phyloP scores from a whole-genome alignment of 2,888 invertebrate genomes.

The Lathronympha strigana region DNA sequence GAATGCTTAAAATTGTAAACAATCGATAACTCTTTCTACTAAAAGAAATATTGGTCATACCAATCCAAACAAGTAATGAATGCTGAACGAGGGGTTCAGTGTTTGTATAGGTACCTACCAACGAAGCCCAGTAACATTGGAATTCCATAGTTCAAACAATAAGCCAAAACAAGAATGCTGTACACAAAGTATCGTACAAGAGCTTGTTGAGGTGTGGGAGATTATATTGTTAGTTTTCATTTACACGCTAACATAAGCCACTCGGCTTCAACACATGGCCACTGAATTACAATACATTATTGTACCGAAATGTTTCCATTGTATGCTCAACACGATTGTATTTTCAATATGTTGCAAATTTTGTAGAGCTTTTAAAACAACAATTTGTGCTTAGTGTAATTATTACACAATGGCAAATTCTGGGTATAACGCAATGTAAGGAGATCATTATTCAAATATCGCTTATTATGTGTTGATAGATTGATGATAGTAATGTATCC shows the following conservation, averaged over 20 bases:
- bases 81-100: background rate
- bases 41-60: background rate
- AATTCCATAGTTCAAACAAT: slow-evolving; percentile 38
- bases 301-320: slow-evolving; percentile 22
- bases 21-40: slow-evolving; percentile 7
- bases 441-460: slow-evolving; percentile 28
- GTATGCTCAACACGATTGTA: slow-evolving; percentile 26
- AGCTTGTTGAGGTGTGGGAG: slow-evolving; percentile 47
- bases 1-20: slow-evolving; percentile 38
- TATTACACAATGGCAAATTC: slow-evolving; percentile 15
- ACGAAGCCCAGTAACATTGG: slow-evolving; percentile 26
- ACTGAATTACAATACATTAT: slow-evolving; percentile 31
- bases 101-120: background rate
- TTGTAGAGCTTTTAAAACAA: slow-evolving; percentile 22
- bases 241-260: slow-evolving; percentile 49
- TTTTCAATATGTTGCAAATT: slow-evolving; percentile 19
- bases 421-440: slow-evolving; percentile 15
- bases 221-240: slow-evolving; percentile 54
- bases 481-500: slow-evolving; percentile 54
- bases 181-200: slow-evolving; percentile 50
- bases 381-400: slow-evolving; percentile 14
- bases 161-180: slow-evolving; percentile 45
- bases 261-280: slow-evolving; percentile 23
- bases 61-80: slow-evolving; percentile 21
- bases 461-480: slow-evolving; percentile 51